These are phyloP conservation scores for Ommatoiulus sabulosus DNA, from an alignment of 2,888 invertebrate genomes.

Conservation along the genomic window DNA sequence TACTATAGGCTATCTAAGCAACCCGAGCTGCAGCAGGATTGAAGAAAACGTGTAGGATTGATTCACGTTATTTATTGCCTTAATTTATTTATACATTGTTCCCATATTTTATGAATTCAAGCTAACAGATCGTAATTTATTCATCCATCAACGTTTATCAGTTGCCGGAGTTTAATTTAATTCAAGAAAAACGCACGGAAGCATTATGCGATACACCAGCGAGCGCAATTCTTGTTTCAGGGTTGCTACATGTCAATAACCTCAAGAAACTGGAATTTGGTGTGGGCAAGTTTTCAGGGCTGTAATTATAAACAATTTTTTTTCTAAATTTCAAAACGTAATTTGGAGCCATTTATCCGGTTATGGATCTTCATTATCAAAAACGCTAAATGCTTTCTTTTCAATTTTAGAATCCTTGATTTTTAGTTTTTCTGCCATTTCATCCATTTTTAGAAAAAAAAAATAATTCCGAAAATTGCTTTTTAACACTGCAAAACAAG, in stretches of 20 bases:
- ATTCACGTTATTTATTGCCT: conserved; percentile 7
- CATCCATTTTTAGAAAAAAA: no score
- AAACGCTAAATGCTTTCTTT: no score
- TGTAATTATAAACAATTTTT: not conserved
- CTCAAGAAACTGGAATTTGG: not conserved
- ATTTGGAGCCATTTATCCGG: not conserved
- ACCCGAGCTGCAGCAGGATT: not conserved
- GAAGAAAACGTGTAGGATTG: not conserved
- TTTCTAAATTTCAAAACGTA: not conserved
- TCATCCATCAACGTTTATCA: not conserved
- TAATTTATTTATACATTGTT: conserved; percentile 2
- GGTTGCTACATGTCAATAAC: not conserved
- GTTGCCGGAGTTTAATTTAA: not conserved
- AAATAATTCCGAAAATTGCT: not conserved
- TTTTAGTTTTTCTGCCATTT: no score
- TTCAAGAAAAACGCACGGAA: not conserved
- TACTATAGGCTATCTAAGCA: conserved; percentile 1
- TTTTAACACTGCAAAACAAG: not conserved
- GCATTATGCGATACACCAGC: not conserved
- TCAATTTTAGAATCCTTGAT: no score
- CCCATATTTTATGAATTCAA: not conserved
- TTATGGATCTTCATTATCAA: no score
- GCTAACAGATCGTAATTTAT: not conserved
- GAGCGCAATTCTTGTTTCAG: not conserved
- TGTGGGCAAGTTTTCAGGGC: not conserved